phyloP scores from a whole-genome alignment of 2,797 vertebrate genomes.

The Scarus forsteni region DNA sequence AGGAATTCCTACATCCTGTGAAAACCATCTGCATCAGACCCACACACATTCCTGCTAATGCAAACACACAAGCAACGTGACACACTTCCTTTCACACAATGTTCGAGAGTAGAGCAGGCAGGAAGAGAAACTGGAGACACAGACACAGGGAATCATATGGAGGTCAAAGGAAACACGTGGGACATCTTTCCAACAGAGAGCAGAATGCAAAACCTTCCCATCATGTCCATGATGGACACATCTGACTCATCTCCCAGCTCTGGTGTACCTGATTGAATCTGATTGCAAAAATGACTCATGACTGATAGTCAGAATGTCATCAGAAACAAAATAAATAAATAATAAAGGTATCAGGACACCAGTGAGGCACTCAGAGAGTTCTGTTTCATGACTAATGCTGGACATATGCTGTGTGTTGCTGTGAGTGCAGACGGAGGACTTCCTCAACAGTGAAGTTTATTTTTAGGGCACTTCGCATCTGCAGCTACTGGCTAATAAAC shows the following conservation, averaged over 20 bases:
- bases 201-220: conserved; percentile 36
- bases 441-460: conserved; percentile 34
- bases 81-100: conserved; percentile 69
- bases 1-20: conserved; percentile 38
- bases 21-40: conserved; percentile 38
- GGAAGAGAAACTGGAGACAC: conserved; percentile 28
- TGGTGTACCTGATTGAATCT: conserved; percentile 12
- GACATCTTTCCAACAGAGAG: conserved; percentile 34
- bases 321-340: conserved; percentile 4
- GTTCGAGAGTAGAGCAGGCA: conserved; percentile 40
- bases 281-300: conserved; percentile 28
- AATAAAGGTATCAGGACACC: conserved; percentile 8
- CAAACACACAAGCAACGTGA: conserved; percentile 59
- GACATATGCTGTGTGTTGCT: conserved; percentile 7
- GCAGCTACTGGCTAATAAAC: conserved; percentile 39
- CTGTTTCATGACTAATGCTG: conserved; percentile 21
- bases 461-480: conserved; percentile 28
- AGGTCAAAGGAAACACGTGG: conserved; percentile 49
- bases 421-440: conserved; percentile 13
- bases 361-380: conserved; percentile 6
- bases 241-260: conserved; percentile 40
- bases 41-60: conserved; percentile 60
- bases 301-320: conserved; percentile 20
- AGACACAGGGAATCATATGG: conserved; percentile 12
- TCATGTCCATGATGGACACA: conserved; percentile 25